Conservation (phyloP, 2,113 vertebrate genomes). For the Microtus oregoni region DNA sequence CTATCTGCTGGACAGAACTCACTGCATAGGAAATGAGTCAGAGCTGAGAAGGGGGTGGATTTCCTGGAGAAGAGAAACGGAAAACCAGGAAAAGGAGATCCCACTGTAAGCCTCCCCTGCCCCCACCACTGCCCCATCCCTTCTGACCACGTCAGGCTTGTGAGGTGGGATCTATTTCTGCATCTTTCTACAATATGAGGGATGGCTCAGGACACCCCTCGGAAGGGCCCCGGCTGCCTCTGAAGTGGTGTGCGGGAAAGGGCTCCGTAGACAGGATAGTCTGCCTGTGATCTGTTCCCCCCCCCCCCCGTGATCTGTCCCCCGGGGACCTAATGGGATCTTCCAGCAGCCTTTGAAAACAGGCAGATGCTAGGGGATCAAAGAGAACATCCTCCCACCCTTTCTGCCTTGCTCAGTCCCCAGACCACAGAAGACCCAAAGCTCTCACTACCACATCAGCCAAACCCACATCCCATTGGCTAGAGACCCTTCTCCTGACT, state of each 20-base stretch:
- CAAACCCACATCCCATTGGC: neutral
- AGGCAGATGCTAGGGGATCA: neutral
- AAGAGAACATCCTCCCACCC: neutral
- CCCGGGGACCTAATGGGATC: neutral
- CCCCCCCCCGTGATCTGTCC: neutral
- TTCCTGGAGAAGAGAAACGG: conserved; percentile 18
- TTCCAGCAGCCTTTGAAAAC: neutral
- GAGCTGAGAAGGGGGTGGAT: neutral
- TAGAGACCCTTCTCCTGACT: neutral
- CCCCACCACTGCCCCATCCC: neutral
- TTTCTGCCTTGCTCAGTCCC: neutral
- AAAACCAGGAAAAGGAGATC: neutral
- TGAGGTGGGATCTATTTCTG: neutral
- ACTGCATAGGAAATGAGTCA: neutral
- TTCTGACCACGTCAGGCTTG: neutral
- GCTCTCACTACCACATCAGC: neutral
- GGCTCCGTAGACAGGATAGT: neutral
- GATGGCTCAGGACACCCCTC: neutral
- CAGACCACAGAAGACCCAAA: neutral
- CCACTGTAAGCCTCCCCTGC: neutral
- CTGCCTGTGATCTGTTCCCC: neutral
- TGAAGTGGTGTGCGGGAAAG: neutral
- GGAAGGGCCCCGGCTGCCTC: neutral
- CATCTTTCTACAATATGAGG: neutral
- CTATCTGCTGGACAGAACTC: neutral